These are phyloP conservation scores for Steinernema carpocapsae DNA, from an alignment of 2,888 invertebrate genomes.

Conservation along the genomic window DNA sequence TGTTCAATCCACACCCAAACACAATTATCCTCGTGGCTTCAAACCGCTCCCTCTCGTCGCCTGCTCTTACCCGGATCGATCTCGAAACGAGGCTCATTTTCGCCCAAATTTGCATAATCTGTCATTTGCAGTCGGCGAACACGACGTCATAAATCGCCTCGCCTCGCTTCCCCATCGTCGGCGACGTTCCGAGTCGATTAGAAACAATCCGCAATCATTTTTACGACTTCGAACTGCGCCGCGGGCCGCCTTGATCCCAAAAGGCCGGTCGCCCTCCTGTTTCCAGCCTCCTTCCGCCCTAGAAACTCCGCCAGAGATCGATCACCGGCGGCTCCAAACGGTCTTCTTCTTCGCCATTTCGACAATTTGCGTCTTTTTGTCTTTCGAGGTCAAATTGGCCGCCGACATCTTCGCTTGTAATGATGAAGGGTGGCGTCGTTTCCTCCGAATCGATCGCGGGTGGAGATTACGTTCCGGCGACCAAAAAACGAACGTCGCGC, in stretches of 20 bases:
- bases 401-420: not conserved
- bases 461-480: not conserved
- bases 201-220: constrained; percentile 16
- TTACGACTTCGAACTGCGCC: not conserved
- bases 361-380: constrained; percentile 18
- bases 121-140: constrained; percentile 33
- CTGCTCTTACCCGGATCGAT: constrained; percentile 10
- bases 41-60: constrained; percentile 6
- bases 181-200: constrained; percentile 22
- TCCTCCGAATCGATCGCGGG: not conserved
- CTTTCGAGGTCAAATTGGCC: constrained; percentile 23
- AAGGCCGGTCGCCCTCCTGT: not conserved
- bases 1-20: no score
- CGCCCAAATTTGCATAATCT: constrained; percentile 32
- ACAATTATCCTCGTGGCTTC: no score
- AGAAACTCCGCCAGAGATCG: constrained; percentile 5
- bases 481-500: constrained; percentile 9
- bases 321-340: not conserved
- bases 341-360: not conserved
- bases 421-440: not conserved
- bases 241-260: constrained; percentile 18
- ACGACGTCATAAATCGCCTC: constrained; percentile 28
- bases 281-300: constrained; percentile 10
- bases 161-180: constrained; percentile 20
- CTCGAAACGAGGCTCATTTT: constrained; percentile 20